Base-by-base conservation (phyloP, 2,113 vertebrate genomes). In the Pygoscelis adeliae region DNA sequence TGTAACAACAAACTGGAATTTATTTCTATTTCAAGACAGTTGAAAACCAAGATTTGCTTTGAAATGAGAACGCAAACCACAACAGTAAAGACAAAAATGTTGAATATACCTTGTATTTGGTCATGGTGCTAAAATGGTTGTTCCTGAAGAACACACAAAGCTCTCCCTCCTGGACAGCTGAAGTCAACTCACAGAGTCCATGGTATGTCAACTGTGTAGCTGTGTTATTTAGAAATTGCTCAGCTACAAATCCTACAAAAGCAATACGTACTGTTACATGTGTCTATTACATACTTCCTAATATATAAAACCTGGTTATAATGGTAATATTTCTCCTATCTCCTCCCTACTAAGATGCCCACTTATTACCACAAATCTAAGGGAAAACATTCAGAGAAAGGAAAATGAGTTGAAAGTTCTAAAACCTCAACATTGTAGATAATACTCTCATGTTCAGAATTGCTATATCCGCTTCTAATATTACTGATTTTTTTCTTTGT, bases 51-150 rank as follows among this genome's bases (percentile, higher is more conserved):
- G 3, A 59, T 32, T 66, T 36, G 12, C 32, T 91, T 92, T 67
- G 36, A 84, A 93, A 67, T 2, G 5, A 79, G 38, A 70, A 95
- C 2, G 9, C 34, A 71, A 89, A 46, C 22, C 26, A 32, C 52
- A 85, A 83, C 38, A 85, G 61, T 29, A 79, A 90, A 88, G 26
- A 86, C 53, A 90, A 67, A 71, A 82, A 50, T 5, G 12, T 53
- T 53, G 42, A 83, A 42, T 89, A 84, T 98, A 99, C 99, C 99
- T 99, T 99, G 97, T 99, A 99, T 97, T 99, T 99, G 98, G 99
- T 99, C 99, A 99, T 99, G 98, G 99, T 99, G 98, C 99, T 99
- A 97, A 99, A 99, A 98, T 99, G 99, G 98, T 99, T 99, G 98
- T 99, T 99, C 98, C 99, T 99, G 98, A 99, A 99, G 98, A 99